Evolutionary conservation across 2,888 invertebrate species (phyloP).

Genomic region (Volucella inflata): DNA sequence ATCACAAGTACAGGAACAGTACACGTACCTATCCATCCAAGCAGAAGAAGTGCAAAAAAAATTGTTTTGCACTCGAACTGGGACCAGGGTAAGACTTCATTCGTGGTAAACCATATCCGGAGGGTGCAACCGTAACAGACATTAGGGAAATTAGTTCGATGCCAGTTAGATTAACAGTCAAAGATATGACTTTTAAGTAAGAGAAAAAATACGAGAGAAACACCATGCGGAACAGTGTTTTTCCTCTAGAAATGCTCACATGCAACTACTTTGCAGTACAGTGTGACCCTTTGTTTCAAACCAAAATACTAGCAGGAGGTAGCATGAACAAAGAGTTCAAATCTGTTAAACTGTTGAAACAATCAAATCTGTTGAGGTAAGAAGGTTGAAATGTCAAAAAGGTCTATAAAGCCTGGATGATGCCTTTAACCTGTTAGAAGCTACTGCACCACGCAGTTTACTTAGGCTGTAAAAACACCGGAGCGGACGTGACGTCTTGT

Average conservation of each 20-base stretch:
- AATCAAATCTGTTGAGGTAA: no score
- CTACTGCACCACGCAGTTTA: no score
- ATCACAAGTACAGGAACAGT: slow-evolving; percentile 3
- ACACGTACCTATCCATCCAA: neutral
- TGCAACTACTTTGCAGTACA: slow-evolving; percentile 3
- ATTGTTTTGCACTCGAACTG: slow-evolving; percentile 23
- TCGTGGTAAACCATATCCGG: slow-evolving; percentile 51
- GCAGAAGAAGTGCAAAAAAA: slow-evolving; percentile 16
- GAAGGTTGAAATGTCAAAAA: no score
- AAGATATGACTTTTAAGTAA: slow-evolving; percentile 29
- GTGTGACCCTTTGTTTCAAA: slow-evolving; percentile 1
- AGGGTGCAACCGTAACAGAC: slow-evolving; percentile 65
- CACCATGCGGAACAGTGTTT: slow-evolving; percentile 5
- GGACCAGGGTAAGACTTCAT: slow-evolving; percentile 18
- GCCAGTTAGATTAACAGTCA: slow-evolving; percentile 58
- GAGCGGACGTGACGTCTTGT: no score
- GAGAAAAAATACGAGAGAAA: slow-evolving; percentile 11
- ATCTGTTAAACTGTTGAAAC: no score
- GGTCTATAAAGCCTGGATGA: no score
- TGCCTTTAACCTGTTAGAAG: no score
- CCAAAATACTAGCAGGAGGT: no score
- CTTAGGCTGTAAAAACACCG: no score
- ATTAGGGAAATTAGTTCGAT: slow-evolving; percentile 74
- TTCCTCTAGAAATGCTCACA: neutral
- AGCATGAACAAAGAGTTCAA: no score